Conservation (phyloP, 2,888 invertebrate species). For the Euplexia lucipara region DNA sequence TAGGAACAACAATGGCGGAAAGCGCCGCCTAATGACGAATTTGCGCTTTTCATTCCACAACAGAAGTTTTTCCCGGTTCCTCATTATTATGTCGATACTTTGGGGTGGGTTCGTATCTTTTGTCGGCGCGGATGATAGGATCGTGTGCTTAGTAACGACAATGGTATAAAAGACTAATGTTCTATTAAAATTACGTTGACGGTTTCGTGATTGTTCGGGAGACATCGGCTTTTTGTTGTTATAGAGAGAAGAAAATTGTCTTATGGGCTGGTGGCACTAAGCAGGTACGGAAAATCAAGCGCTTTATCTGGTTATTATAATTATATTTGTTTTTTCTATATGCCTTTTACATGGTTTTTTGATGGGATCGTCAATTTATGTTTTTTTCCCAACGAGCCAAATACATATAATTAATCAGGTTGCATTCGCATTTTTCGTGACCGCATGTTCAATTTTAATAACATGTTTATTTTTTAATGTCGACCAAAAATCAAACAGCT, state of each 20-base stretch:
- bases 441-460: too few relatives aligned
- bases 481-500: too few relatives aligned
- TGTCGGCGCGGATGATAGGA: conserved; percentile 85
- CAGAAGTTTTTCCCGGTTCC: conserved; percentile 91
- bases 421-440: too few relatives aligned
- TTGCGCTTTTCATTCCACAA: conserved; percentile 91
- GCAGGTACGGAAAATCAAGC: too few relatives aligned
- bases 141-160: conserved; percentile 81
- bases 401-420: too few relatives aligned
- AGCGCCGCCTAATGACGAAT: conserved; percentile 91
- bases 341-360: too few relatives aligned
- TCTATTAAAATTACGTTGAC: conserved; percentile 65
- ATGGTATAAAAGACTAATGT: conserved; percentile 76
- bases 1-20: conserved; percentile 87
- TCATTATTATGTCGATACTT: conserved; percentile 90
- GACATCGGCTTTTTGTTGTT: conserved; percentile 65
- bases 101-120: conserved; percentile 85
- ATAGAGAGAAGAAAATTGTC: conserved; percentile 14
- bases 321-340: too few relatives aligned
- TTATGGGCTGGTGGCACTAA: too few relatives aligned
- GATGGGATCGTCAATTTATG: too few relatives aligned
- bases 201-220: conserved; percentile 59
- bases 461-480: too few relatives aligned
- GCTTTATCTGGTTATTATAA: too few relatives aligned
- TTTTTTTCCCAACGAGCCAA: too few relatives aligned